A percentile compares a stretch with the other conserved stretches of the same genome.
phyloP scores from a whole-genome alignment of 2,888 invertebrate genomes.

The Dexiosoma caninum region DNA sequence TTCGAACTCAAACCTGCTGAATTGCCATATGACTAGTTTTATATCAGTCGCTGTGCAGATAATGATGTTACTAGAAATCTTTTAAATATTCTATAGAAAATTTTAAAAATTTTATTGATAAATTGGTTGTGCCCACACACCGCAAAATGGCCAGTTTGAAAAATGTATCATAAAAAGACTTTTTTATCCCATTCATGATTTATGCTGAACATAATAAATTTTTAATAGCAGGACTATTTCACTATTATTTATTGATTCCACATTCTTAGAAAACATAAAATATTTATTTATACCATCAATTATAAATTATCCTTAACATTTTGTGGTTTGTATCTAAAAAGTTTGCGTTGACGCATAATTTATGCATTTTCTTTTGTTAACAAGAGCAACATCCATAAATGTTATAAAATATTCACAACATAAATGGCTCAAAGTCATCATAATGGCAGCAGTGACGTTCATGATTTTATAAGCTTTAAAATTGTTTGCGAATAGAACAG shows the following conservation, averaged over 20 bases:
- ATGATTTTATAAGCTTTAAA: constrained; percentile 3
- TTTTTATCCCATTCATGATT: neutral
- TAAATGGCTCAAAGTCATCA: constrained; percentile 12
- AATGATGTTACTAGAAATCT: too few relatives aligned
- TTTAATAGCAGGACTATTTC: neutral
- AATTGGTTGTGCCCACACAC: too few relatives aligned
- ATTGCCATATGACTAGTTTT: too few relatives aligned
- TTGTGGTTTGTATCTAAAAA: constrained; percentile 5
- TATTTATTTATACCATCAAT: neutral
- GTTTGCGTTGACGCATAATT: constrained; percentile 22
- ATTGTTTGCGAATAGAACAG: constrained; percentile 7
- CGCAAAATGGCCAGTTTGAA: constrained; percentile 9
- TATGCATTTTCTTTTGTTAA: constrained; percentile 22
- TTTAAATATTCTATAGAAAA: too few relatives aligned
- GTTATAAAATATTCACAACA: constrained; percentile 26
- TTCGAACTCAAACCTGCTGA: too few relatives aligned
- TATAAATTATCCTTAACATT: constrained; percentile 6
- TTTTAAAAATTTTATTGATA: too few relatives aligned
- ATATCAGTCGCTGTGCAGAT: too few relatives aligned
- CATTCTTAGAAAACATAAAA: neutral
- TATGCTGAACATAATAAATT: neutral
- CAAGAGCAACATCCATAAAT: constrained; percentile 16
- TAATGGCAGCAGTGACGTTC: neutral
- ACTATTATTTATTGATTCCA: constrained; percentile 6
- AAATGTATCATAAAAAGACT: neutral